A percentile compares a stretch with the other conserved stretches of the same genome.
Evolutionary conservation across 2,797 vertebrate species (phyloP).

Genomic region (Melopsittacus undulatus): DNA sequence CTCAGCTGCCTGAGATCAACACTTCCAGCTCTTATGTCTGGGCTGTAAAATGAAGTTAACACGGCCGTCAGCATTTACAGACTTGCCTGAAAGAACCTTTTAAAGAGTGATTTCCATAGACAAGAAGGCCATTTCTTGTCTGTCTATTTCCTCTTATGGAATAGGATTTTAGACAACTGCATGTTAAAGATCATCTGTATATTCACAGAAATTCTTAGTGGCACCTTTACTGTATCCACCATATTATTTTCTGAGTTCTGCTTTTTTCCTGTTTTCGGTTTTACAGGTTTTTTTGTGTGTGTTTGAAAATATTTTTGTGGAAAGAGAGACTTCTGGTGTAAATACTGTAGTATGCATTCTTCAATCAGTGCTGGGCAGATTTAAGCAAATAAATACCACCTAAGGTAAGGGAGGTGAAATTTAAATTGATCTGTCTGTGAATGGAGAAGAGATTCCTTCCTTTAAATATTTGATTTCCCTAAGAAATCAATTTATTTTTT

Average conservation of each 20-base stretch:
- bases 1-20: background rate
- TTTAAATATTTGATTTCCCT: background rate
- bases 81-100: background rate
- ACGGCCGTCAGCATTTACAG: conserved; percentile 18
- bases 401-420: background rate
- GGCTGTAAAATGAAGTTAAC: conserved; percentile 22
- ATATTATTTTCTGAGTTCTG: background rate
- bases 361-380: background rate
- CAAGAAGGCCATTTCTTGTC: background rate
- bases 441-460: background rate
- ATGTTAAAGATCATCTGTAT: conserved; percentile 7
- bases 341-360: background rate
- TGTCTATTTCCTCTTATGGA: conserved; percentile 1
- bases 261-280: background rate
- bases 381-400: background rate
- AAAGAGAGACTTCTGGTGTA: background rate
- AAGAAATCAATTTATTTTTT: background rate
- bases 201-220: background rate
- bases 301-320: background rate
- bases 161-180: background rate
- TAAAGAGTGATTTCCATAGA: conserved; percentile 9
- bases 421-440: background rate
- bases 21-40: background rate
- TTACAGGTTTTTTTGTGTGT: background rate
- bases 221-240: background rate